Evolutionary conservation across 2,888 invertebrate species (phyloP).

Genomic region (Tetragonula carbonaria): DNA sequence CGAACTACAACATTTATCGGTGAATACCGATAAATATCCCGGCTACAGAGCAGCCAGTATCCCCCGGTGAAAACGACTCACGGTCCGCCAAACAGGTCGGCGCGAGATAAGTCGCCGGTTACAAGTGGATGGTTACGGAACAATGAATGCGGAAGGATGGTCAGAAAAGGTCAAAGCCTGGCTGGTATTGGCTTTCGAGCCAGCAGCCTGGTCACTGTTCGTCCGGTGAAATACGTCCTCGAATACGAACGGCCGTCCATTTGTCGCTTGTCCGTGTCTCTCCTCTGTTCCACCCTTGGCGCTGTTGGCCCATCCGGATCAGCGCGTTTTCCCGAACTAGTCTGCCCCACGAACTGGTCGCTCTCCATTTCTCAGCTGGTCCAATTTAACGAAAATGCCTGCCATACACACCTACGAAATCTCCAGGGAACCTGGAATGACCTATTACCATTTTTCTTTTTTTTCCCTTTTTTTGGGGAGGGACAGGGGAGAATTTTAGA

Average conservation of each 20-base stretch:
- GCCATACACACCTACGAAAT: conserved; percentile 66
- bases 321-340: conserved; percentile 30
- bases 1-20: not conserved
- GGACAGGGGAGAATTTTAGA: not conserved
- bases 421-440: conserved; percentile 67
- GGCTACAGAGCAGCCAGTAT: not conserved
- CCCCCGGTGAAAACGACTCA: conserved; percentile 31
- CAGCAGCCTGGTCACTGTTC: conserved; percentile 72
- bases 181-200: conserved; percentile 66
- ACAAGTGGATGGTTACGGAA: conserved; percentile 55
- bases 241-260: conserved; percentile 79
- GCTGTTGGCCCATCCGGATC: conserved; percentile 24
- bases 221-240: conserved; percentile 76
- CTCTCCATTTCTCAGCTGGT: conserved; percentile 79
- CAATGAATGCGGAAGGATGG: conserved; percentile 67
- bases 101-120: conserved; percentile 55
- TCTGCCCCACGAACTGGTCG: conserved; percentile 40
- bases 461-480: too few species aligned
- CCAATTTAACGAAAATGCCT: conserved; percentile 79
- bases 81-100: conserved; percentile 19
- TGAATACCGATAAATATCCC: conserved; percentile 27
- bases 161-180: conserved; percentile 61
- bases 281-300: conserved; percentile 40
- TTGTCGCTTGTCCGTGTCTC: conserved; percentile 77
- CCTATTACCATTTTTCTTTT: not conserved